Conservation (phyloP, 2,888 invertebrate genomes). For the Erynnis tages region DNA sequence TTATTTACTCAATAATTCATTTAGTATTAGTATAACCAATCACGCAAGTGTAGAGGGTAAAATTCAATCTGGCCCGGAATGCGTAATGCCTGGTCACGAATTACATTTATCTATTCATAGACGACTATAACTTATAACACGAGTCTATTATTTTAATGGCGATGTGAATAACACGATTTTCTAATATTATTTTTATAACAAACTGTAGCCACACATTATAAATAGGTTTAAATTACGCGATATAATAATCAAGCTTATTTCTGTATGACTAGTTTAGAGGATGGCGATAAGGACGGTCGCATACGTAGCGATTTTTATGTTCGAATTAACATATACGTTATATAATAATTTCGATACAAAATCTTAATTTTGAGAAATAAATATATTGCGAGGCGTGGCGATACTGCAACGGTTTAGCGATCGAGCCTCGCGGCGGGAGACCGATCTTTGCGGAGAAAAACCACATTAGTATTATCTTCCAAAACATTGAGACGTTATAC, state of each 20-base stretch:
- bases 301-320: slow-evolving; percentile 67
- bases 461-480: slow-evolving; percentile 33
- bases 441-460: slow-evolving; percentile 8
- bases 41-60: slow-evolving; percentile 56
- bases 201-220: slow-evolving; percentile 51
- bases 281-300: slow-evolving; percentile 81
- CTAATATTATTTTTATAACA: slow-evolving; percentile 37
- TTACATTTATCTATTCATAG: slow-evolving; percentile 37
- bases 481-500: slow-evolving; percentile 52
- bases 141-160: slow-evolving; percentile 43
- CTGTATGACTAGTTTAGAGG: slow-evolving; percentile 79
- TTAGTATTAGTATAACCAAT: slow-evolving; percentile 66
- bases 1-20: slow-evolving; percentile 71
- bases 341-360: slow-evolving; percentile 62
- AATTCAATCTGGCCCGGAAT: slow-evolving; percentile 50
- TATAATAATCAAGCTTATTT: slow-evolving; percentile 64
- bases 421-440: slow-evolving; percentile 28
- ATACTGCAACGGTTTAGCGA: slow-evolving; percentile 36
- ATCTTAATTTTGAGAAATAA: slow-evolving; percentile 68
- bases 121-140: slow-evolving; percentile 27
- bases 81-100: slow-evolving; percentile 48
- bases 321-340: slow-evolving; percentile 64
- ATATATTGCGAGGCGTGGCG: slow-evolving; percentile 70
- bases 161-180: slow-evolving; percentile 42
- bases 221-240: slow-evolving; percentile 54